These are phyloP conservation scores for Apeltes quadracus DNA, from an alignment of 2,113 vertebrate genomes.

Conservation along the genomic window DNA sequence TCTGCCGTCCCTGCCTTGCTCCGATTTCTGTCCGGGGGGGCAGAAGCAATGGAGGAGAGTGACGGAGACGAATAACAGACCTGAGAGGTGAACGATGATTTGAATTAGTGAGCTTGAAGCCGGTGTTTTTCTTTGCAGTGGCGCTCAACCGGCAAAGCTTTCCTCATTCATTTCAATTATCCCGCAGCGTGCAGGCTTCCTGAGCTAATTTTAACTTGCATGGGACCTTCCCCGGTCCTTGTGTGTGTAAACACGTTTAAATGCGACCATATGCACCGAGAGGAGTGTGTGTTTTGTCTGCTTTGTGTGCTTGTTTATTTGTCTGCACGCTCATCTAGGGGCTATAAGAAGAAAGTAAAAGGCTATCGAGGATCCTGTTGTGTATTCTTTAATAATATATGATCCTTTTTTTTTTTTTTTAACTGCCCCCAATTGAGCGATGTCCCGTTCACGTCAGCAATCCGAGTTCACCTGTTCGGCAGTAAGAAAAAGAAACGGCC, in stretches of 20 bases:
- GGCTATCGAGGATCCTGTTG: slow-evolving; percentile 27
- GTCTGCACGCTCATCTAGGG: slow-evolving; percentile 26
- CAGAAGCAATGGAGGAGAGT: slow-evolving; percentile 1
- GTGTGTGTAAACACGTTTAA: slow-evolving; percentile 71
- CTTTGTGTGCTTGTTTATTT: slow-evolving; percentile 26
- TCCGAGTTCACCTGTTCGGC: slow-evolving; percentile 23
- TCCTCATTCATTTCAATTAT: slow-evolving; percentile 70
- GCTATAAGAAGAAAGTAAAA: slow-evolving; percentile 30
- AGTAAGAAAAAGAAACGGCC: neutral
- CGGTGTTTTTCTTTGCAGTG: slow-evolving; percentile 67
- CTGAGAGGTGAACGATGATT: slow-evolving; percentile 45
- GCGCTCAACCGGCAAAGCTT: slow-evolving; percentile 43
- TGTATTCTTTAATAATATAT: slow-evolving; percentile 60
- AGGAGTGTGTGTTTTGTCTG: slow-evolving; percentile 15
- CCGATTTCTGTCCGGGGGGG: slow-evolving; percentile 34
- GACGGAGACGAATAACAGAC: slow-evolving; percentile 51
- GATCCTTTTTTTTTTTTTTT: slow-evolving; percentile 19
- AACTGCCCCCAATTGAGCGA: slow-evolving; percentile 37
- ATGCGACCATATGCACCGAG: slow-evolving; percentile 62
- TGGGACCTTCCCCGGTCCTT: slow-evolving; percentile 40
- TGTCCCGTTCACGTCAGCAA: slow-evolving; percentile 4
- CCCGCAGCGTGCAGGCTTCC: slow-evolving; percentile 41
- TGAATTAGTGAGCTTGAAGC: slow-evolving; percentile 46
- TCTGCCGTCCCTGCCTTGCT: slow-evolving; percentile 29
- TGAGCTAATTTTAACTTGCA: slow-evolving; percentile 58